phyloP scores from a whole-genome alignment of 2,113 vertebrate genomes.

The Phylloscopus whistleri region DNA sequence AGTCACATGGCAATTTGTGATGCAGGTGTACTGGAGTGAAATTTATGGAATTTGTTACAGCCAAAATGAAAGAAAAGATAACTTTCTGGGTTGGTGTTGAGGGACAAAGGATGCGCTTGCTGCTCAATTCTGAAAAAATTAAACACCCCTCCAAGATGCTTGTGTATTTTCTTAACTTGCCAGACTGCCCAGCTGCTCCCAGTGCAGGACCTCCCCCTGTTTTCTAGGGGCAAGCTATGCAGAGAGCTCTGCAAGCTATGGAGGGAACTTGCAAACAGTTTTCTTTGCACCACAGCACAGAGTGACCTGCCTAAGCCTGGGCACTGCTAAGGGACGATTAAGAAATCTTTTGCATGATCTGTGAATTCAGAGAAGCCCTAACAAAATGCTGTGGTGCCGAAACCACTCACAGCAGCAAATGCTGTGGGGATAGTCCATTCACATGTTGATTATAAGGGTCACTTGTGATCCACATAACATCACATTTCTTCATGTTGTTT shows the following conservation, averaged over 20 bases:
- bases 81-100: not conserved
- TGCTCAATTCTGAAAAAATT: not conserved
- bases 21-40: not conserved
- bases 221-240: not conserved
- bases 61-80: not conserved
- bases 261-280: not conserved
- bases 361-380: not conserved
- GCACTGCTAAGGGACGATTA: not conserved
- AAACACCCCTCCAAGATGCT: fast-evolving
- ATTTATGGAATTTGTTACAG: not conserved
- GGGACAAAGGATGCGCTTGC: fast-evolving
- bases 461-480: not conserved
- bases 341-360: not conserved
- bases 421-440: not conserved
- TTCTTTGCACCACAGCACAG: not conserved
- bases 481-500: not conserved
- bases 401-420: not conserved
- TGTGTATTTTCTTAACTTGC: not conserved
- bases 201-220: not conserved
- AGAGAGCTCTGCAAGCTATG: not conserved
- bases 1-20: not conserved
- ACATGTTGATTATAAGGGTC: not conserved
- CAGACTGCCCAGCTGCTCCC: not conserved
- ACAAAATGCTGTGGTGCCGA: not conserved
- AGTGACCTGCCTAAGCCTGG: not conserved